These are phyloP conservation scores for Poecile montanus DNA, from an alignment of 2,797 vertebrate genomes.

Conservation along the genomic window DNA sequence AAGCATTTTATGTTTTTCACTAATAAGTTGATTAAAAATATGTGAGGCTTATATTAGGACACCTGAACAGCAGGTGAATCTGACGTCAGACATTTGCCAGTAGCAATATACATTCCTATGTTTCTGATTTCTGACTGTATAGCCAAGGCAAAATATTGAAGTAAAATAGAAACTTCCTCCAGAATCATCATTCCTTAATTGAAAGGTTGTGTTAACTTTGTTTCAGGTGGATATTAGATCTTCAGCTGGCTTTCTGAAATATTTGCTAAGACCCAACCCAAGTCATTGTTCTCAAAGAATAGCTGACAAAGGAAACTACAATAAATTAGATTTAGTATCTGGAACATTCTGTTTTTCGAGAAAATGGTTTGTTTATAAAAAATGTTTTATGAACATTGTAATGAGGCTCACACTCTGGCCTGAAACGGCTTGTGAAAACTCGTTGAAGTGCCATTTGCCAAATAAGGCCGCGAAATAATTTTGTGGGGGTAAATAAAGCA, in stretches of 20 bases:
- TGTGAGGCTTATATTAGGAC: neutral
- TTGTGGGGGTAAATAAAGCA: neutral
- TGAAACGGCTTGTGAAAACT: neutral
- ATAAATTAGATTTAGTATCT: neutral
- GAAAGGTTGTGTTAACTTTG: neutral
- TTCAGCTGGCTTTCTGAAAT: conserved; percentile 24
- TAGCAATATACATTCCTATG: neutral
- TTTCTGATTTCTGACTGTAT: neutral
- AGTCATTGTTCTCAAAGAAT: conserved; percentile 33
- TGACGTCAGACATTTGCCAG: neutral
- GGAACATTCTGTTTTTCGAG: conserved; percentile 15
- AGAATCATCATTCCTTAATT: neutral
- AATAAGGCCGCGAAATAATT: neutral
- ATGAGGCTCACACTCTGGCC: neutral
- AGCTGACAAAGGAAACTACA: neutral
- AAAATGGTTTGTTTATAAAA: neutral
- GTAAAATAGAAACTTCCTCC: neutral
- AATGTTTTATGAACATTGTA: neutral
- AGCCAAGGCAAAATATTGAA: neutral
- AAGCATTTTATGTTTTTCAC: neutral
- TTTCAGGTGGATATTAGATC: conserved; percentile 40
- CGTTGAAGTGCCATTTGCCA: neutral
- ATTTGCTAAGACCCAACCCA: conserved; percentile 21
- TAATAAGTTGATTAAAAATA: neutral
- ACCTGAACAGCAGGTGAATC: neutral